Evolutionary conservation across 2,113 vertebrate genomes (phyloP).

Genomic region (Erythrocercus mccallii): DNA sequence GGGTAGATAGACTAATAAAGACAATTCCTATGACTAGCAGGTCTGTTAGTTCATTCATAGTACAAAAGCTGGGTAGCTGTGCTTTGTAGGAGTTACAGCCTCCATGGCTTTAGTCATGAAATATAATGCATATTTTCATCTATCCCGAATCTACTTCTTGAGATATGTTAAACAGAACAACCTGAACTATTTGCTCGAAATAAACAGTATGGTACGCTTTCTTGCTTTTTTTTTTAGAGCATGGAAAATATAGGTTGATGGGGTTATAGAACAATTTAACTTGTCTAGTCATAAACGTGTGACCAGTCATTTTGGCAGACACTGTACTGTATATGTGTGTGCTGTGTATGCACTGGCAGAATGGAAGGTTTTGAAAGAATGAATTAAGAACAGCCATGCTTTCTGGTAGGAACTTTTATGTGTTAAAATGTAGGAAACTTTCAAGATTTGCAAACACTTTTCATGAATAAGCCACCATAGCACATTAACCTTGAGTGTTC

Average conservation of each 20-base stretch:
- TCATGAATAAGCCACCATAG: not conserved
- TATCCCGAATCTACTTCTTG: not conserved
- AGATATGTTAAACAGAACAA: not conserved
- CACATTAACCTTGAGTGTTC: not conserved
- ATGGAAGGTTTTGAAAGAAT: not conserved
- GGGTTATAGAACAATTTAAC: not conserved
- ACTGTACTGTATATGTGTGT: not conserved
- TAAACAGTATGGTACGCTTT: not conserved
- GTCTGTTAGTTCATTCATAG: not conserved
- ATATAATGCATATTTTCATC: not conserved
- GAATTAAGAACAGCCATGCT: not conserved
- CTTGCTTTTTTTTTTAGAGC: no score
- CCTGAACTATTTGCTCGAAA: not conserved
- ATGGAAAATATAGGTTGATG: not conserved
- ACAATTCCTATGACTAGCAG: not conserved
- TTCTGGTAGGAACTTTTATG: not conserved
- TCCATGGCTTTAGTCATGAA: not conserved
- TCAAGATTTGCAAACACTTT: not conserved
- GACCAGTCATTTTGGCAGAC: not conserved
- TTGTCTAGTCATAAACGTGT: not conserved
- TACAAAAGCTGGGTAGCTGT: not conserved
- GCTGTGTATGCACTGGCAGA: not conserved
- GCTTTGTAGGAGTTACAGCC: not conserved
- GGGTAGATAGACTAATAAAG: not conserved
- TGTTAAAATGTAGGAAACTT: constrained; percentile 13